A percentile compares a stretch with the other conserved stretches of the same genome.
These are phyloP conservation scores for Dinocampus coccinellae DNA, from an alignment of 2,888 invertebrate species.

Conservation along the genomic window DNA sequence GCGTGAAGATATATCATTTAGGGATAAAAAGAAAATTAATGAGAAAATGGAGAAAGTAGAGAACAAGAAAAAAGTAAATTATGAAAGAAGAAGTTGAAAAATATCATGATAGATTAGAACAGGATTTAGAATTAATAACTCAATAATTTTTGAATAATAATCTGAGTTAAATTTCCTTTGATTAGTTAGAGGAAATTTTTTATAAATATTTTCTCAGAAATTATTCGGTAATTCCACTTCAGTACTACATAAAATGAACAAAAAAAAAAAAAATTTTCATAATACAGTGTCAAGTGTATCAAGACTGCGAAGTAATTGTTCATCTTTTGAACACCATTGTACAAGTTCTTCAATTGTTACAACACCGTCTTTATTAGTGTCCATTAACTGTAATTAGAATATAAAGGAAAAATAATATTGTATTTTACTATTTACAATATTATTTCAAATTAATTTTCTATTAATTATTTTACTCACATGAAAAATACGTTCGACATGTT, in stretches of 20 bases:
- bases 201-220: background rate
- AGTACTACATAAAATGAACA: background rate
- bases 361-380: conserved; percentile 84
- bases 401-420: background rate
- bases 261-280: conserved; percentile 70
- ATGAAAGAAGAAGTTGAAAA: too few relatives aligned
- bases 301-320: conserved; percentile 77
- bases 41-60: too few relatives aligned
- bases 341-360: conserved; percentile 86
- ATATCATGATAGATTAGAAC: too few relatives aligned
- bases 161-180: too few relatives aligned
- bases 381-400: conserved; percentile 77
- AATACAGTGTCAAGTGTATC: conserved; percentile 82
- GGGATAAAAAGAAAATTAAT: too few relatives aligned
- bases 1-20: too few relatives aligned
- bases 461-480: conserved; percentile 75
- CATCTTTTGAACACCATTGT: conserved; percentile 83
- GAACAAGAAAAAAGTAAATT: too few relatives aligned
- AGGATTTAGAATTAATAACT: too few relatives aligned
- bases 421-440: background rate
- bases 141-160: too few relatives aligned
- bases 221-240: background rate
- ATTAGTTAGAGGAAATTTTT: background rate
- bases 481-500: conserved; percentile 89
- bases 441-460: too few relatives aligned